Conservation (phyloP, 2,888 invertebrate genomes). For the Neoscelio sp. region DNA sequence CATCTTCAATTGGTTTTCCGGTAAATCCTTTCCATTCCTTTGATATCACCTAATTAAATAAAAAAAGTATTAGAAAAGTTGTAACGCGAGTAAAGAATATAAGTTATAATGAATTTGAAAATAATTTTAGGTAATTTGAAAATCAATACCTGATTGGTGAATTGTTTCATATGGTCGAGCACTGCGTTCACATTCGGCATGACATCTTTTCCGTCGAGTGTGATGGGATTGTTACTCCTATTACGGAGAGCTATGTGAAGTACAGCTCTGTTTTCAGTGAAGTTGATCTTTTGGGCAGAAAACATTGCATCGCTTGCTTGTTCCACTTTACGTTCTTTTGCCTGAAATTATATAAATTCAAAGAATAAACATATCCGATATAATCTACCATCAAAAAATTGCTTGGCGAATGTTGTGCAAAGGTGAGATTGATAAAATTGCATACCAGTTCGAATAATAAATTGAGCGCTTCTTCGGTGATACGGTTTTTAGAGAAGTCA, state of each 20-base stretch:
- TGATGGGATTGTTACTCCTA: constrained; percentile 90
- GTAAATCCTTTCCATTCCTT: constrained; percentile 85
- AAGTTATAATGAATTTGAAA: constrained; percentile 14
- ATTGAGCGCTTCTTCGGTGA: constrained; percentile 90
- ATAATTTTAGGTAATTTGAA: too few relatives aligned
- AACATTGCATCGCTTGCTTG: constrained; percentile 96
- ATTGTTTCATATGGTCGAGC: constrained; percentile 96
- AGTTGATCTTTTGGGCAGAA: constrained; percentile 97
- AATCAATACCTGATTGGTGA: constrained; percentile 89
- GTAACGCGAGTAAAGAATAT: background rate
- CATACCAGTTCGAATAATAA: constrained; percentile 93
- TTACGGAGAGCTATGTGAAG: constrained; percentile 97
- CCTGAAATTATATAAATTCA: constrained; percentile 81
- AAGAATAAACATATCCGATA: constrained; percentile 5
- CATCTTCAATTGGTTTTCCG: constrained; percentile 97
- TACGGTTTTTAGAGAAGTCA: constrained; percentile 98
- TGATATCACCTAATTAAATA: constrained; percentile 78
- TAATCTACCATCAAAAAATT: too few relatives aligned
- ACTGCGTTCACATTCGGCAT: constrained; percentile 97
- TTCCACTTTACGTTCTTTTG: constrained; percentile 91
- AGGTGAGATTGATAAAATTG: constrained; percentile 11
- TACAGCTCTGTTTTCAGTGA: constrained; percentile 98
- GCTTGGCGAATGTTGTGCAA: too few relatives aligned
- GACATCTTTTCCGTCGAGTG: constrained; percentile 94
- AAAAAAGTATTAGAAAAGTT: too few relatives aligned